A percentile compares a stretch with the other conserved stretches of the same genome.
phyloP scores from a whole-genome alignment of 2,113 vertebrate genomes.

The Sula dactylatra region DNA sequence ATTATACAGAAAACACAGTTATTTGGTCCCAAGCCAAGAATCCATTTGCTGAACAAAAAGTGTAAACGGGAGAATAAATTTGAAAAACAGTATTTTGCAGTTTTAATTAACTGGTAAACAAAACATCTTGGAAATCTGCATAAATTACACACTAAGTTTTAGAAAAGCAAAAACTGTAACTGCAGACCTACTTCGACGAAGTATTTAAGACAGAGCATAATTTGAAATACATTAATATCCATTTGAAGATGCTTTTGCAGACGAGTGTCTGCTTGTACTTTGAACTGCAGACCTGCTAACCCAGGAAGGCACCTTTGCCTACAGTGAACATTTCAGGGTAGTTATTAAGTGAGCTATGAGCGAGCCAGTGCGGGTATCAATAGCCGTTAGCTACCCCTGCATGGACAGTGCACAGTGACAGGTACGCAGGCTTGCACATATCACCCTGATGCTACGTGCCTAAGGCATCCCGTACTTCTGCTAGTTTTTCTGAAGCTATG shows the following conservation, averaged over 20 bases:
- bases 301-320: neutral
- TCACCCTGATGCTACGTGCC: rapidly evolving
- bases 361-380: neutral
- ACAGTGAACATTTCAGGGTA: neutral
- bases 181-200: neutral
- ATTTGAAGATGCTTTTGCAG: neutral
- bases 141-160: neutral
- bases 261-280: neutral
- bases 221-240: neutral
- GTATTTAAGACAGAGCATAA: neutral
- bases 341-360: neutral
- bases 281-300: neutral
- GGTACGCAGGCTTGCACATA: neutral
- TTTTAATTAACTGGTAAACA: neutral
- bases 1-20: neutral
- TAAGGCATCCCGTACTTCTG: neutral
- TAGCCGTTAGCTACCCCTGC: neutral
- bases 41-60: neutral
- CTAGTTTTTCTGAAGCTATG: neutral
- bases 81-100: neutral
- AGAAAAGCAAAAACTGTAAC: neutral
- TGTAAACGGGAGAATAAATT: neutral
- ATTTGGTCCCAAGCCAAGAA: neutral
- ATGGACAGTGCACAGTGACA: rapidly evolving
- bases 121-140: neutral